Evolutionary conservation across 2,797 vertebrate genomes (phyloP), one percentile per base, ranked within the genome.

Genomic region (Denticeps clupeoides): DNA sequence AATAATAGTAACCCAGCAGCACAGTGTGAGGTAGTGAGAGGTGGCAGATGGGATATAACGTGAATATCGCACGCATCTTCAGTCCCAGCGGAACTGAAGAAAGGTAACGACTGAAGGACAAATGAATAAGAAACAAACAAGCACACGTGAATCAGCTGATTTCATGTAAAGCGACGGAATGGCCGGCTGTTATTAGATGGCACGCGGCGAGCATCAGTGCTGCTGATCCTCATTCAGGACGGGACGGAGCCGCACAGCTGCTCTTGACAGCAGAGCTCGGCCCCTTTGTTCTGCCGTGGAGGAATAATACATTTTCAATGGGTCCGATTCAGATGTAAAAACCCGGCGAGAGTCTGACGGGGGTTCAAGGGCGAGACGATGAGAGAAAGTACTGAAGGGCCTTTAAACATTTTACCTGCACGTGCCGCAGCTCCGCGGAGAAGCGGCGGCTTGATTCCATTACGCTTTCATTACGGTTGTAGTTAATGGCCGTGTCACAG

Each of bases 401-500:
- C 32, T 1, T 18, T 29, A 79, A 80, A 81, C 76, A 72, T 79
- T n/a, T 78, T 77, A 81, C 78, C 73, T 80, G 73, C 47, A 55
- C 61, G 55, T 65, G 67, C 53, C 51, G 33, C 49, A 51, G 64
- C 72, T 69, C 71, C 58, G 66, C 69, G 61, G 64, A 78, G 68
- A 67, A 76, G 73, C 72, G 74, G 72, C 67, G 73, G 76, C 74
- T 80, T 81, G 80, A 83, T 82, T 83, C 75, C 79, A 84, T 83
- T 81, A 75, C 73, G 65, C 80, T 80, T n/a, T 79, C 77, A 80
- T 84, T 81, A 81, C 78, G 82, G 74, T 79, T 78, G 76, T 76
- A 79, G 77, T 83, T 84, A 86, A 83, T 85, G 82, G 79, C 73
- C 58, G 73, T 74, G 82, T 83, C 82, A 83, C 82, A 82, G 78